These are phyloP conservation scores for Pseudocheirus occidentalis DNA, from an alignment of 2,797 vertebrate species.

Conservation along the genomic window DNA sequence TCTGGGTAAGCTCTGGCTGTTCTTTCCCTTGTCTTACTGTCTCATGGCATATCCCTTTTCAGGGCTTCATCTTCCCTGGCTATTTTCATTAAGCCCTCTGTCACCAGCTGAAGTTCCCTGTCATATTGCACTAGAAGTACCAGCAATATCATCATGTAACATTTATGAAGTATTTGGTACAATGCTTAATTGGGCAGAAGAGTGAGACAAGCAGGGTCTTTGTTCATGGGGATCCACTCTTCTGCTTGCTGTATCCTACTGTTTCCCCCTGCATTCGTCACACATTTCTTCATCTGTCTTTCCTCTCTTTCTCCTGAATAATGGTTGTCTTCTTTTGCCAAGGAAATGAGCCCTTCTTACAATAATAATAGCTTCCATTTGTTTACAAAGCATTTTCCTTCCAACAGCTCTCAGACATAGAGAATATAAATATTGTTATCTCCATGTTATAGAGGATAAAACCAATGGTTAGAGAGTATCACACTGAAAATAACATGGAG, in stretches of 20 bases:
- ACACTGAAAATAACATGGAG: background rate
- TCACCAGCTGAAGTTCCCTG: background rate
- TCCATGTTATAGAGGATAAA: background rate
- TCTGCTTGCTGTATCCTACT: background rate
- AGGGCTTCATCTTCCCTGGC: background rate
- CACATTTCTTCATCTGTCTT: background rate
- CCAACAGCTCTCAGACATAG: background rate
- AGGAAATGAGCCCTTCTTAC: background rate
- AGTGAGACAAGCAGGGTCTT: background rate
- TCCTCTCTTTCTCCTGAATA: background rate
- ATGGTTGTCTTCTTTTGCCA: background rate
- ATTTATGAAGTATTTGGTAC: background rate
- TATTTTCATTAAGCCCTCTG: background rate
- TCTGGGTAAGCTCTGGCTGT: background rate
- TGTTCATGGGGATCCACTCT: background rate
- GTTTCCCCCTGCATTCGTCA: background rate
- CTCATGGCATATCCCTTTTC: background rate
- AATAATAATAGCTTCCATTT: background rate
- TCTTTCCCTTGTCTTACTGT: background rate
- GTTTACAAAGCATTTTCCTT: background rate
- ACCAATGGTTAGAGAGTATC: background rate
- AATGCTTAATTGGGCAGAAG: background rate
- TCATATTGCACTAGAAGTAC: background rate
- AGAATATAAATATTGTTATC: background rate
- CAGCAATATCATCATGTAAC: background rate